These are phyloP conservation scores for Patella depressa DNA, from an alignment of 2,888 invertebrate genomes.

Conservation along the genomic window DNA sequence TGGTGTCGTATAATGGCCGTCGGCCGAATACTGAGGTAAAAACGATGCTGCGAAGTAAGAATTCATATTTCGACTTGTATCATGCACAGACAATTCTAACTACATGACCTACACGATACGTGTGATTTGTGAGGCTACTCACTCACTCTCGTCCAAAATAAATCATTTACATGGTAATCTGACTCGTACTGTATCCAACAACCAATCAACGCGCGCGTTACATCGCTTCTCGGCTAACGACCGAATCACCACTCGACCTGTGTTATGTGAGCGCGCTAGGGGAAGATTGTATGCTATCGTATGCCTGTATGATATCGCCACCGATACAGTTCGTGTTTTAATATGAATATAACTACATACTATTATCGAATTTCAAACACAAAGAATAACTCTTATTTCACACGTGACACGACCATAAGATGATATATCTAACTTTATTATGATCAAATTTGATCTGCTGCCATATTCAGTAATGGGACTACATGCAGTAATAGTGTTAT, in stretches of 20 bases:
- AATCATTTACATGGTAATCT: conserved; percentile 62
- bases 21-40: conserved; percentile 64
- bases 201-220: conserved; percentile 54
- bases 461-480: too few species aligned
- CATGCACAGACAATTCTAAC: conserved; percentile 57
- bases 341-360: too few species aligned
- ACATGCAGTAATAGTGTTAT: too few species aligned
- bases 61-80: conserved; percentile 63
- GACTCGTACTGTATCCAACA: conserved; percentile 43
- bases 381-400: too few species aligned
- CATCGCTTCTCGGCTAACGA: conserved; percentile 28
- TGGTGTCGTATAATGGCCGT: conserved; percentile 55
- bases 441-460: too few species aligned
- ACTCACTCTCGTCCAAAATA: conserved; percentile 58
- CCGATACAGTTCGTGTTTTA: too few species aligned
- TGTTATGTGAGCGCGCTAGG: conserved; percentile 6
- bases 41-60: conserved; percentile 64
- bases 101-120: conserved; percentile 62
- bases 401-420: too few species aligned
- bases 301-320: too few species aligned
- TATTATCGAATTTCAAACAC: too few species aligned
- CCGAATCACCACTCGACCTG: conserved; percentile 39
- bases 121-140: conserved; percentile 65
- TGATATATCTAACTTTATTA: too few species aligned
- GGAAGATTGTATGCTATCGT: not conserved